Conservation (phyloP, 2,113 vertebrate genomes). For the Piprites chloris region DNA sequence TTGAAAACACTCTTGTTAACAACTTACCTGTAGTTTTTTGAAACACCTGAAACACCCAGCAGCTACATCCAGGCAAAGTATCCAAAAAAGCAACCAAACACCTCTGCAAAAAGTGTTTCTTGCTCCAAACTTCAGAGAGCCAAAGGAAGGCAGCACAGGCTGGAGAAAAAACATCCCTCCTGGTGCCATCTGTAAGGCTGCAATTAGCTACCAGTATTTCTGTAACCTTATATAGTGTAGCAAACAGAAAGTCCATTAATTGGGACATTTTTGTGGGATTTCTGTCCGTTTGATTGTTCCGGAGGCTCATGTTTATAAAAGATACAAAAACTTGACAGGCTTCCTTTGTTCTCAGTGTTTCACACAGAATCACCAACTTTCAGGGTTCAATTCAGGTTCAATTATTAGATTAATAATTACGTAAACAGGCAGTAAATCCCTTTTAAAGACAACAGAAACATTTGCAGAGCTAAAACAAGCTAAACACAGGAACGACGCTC, state of each 20-base stretch:
- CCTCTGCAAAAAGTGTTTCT: neutral
- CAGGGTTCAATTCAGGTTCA: neutral
- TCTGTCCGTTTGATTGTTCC: neutral
- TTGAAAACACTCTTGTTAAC: neutral
- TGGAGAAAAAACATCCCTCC: neutral
- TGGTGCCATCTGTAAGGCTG: neutral
- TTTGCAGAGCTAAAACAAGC: neutral
- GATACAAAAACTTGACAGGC: neutral
- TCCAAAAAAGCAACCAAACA: neutral
- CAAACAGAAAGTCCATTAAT: neutral
- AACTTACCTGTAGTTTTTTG: accelerated
- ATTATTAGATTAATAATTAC: slow-evolving; percentile 8
- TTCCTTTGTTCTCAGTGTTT: neutral
- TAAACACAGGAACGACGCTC: neutral
- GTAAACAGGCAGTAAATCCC: neutral
- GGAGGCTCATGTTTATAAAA: neutral
- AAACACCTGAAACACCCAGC: neutral
- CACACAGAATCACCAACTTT: neutral
- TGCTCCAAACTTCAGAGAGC: neutral
- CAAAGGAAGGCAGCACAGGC: neutral
- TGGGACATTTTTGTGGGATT: neutral
- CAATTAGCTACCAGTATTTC: neutral
- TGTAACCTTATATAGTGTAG: neutral
- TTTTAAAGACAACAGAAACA: neutral
- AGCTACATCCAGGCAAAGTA: neutral